Evolutionary conservation across 35 echinoderm and acorn worm species (phyloP).

Genomic region (Stichopus chloronotus): DNA sequence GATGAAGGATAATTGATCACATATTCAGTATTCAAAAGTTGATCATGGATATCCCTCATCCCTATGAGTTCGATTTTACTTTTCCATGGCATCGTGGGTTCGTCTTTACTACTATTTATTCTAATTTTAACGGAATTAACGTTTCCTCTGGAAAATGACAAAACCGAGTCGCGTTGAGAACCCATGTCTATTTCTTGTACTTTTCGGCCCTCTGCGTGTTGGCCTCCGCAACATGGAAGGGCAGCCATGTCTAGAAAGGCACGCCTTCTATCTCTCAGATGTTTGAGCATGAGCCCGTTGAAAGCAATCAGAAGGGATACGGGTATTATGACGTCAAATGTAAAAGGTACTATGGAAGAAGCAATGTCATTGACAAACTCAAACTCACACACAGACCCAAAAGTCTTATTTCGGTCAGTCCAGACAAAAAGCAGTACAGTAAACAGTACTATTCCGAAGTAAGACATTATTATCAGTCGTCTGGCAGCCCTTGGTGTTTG

Average conservation of each 20-base stretch:
- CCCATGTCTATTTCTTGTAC: no score
- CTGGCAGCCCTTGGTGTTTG: background rate
- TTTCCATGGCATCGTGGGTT: no score
- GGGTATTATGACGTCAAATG: background rate
- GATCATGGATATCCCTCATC: no score
- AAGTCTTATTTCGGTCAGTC: background rate
- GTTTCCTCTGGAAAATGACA: no score
- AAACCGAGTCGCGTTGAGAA: no score
- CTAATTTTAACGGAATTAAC: no score
- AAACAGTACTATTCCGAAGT: background rate
- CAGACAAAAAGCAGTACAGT: background rate
- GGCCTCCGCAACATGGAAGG: background rate
- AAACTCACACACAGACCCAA: background rate
- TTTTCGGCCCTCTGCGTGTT: no score
- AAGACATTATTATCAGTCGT: background rate
- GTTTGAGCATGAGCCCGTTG: slow-evolving; percentile 21
- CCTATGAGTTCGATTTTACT: no score
- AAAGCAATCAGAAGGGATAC: background rate
- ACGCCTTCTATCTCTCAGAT: background rate
- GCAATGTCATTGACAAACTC: background rate
- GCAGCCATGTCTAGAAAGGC: background rate
- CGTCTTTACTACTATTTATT: no score
- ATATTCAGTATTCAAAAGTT: no score
- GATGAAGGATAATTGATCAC: no score
- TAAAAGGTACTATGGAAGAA: background rate